phyloP scores from a whole-genome alignment of 1,140 invertebrate species.

The Diplogasteroides magnus region DNA sequence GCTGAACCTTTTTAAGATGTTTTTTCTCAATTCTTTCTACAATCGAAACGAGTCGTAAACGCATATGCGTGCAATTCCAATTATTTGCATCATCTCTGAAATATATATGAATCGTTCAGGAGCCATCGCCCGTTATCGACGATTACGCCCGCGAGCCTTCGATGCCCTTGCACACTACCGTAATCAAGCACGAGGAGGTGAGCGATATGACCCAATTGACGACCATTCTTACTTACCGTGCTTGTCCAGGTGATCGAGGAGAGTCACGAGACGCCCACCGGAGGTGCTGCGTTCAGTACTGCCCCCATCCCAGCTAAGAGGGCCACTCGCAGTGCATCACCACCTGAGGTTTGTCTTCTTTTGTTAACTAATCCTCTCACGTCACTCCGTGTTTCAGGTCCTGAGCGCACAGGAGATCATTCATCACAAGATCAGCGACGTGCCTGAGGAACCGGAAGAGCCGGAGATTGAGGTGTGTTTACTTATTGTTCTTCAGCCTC shows the following conservation, averaged over 20 bases:
- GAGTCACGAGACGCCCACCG: background rate
- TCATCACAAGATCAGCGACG: background rate
- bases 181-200: no score
- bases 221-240: no score
- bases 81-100: no score
- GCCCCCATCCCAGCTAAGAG: background rate
- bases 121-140: background rate
- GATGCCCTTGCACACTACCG: background rate
- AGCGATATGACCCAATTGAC: no score
- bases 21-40: no score
- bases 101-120: background rate
- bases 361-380: no score
- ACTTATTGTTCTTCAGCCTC: no score
- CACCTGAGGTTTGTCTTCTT: no score
- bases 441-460: conserved; percentile 36
- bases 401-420: background rate
- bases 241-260: no score
- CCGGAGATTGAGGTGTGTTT: conserved; percentile 14
- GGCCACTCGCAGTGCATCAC: background rate
- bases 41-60: no score
- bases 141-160: background rate
- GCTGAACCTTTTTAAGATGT: no score
- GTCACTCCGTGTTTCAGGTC: background rate
- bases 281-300: background rate
- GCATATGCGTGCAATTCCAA: no score